Percentiles rank a stretch among this genome's conserved stretches.
phyloP scores from a whole-genome alignment of 2,113 vertebrate species.

The Heloderma charlesbogerti region DNA sequence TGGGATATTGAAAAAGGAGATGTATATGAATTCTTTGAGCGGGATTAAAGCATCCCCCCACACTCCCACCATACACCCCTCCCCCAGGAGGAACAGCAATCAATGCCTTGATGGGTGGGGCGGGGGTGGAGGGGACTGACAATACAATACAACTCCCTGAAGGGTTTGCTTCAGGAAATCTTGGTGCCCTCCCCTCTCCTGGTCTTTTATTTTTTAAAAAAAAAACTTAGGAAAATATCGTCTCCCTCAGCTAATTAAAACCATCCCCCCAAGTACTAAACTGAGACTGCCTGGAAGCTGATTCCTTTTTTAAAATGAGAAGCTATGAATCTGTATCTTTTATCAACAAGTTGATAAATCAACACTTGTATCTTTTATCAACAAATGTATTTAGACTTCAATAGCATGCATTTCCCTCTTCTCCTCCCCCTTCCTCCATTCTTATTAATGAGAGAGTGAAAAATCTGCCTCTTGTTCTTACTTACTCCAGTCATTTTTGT shows the following conservation, averaged over 20 bases:
- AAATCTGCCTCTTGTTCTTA: background rate
- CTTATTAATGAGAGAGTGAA: background rate
- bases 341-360: too few species aligned
- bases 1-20: conserved; percentile 30
- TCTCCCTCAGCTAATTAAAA: conserved; percentile 60
- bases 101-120: conserved; percentile 52
- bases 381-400: conserved; percentile 8
- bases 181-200: conserved; percentile 28
- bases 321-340: background rate
- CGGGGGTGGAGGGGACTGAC: background rate
- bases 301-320: conserved; percentile 11
- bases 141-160: conserved; percentile 59
- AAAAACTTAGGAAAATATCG: conserved; percentile 42
- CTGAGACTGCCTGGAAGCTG: conserved; percentile 7
- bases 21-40: conserved; percentile 22
- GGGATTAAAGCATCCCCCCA: conserved; percentile 22
- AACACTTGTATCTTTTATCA: background rate
- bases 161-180: conserved; percentile 52
- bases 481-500: background rate
- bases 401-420: background rate
- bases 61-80: background rate
- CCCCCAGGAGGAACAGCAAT: conserved; percentile 51
- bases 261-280: conserved; percentile 47
- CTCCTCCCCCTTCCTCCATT: too few species aligned
- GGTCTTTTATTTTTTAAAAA: background rate